These are phyloP conservation scores for Myiotriccus ornatus DNA, from an alignment of 2,797 vertebrate genomes.

Conservation along the genomic window DNA sequence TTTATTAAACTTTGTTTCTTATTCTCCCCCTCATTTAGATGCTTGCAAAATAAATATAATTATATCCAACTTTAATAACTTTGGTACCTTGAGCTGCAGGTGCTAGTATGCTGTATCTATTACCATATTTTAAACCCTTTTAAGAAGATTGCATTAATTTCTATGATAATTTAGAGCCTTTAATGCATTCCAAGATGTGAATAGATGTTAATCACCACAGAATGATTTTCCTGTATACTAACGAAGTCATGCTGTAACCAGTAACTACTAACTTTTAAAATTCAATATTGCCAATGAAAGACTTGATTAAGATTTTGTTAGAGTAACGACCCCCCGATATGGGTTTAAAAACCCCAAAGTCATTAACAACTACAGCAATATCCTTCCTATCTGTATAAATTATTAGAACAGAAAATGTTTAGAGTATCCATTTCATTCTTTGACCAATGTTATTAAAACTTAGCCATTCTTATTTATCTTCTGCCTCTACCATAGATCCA, in stretches of 20 bases:
- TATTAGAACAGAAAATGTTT: background rate
- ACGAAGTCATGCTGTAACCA: conserved; percentile 73
- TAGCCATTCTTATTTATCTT: background rate
- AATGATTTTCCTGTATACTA: conserved; percentile 71
- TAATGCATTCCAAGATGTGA: conserved; percentile 81
- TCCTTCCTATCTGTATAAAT: background rate
- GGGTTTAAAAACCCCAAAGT: background rate
- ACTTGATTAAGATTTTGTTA: conserved; percentile 70
- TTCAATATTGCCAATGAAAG: conserved; percentile 72
- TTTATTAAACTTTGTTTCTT: conserved; percentile 73
- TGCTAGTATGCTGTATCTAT: conserved; percentile 83
- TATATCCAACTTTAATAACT: conserved; percentile 82
- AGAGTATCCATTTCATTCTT: background rate
- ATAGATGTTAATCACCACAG: conserved; percentile 81
- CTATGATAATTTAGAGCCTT: conserved; percentile 80
- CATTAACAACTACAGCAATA: conserved; percentile 20
- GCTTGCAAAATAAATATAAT: conserved; percentile 84
- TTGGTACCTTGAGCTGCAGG: conserved; percentile 82
- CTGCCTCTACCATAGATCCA: background rate
- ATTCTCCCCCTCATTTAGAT: conserved; percentile 65
- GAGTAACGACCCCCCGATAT: conserved; percentile 37
- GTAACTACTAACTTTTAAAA: conserved; percentile 75
- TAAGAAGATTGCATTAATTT: conserved; percentile 85
- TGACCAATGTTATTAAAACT: background rate
- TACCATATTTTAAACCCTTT: conserved; percentile 85